Evolutionary conservation across 1,140 invertebrate species (phyloP), one percentile per base, ranked within the genome.

Genomic region (Aethina tumida): DNA sequence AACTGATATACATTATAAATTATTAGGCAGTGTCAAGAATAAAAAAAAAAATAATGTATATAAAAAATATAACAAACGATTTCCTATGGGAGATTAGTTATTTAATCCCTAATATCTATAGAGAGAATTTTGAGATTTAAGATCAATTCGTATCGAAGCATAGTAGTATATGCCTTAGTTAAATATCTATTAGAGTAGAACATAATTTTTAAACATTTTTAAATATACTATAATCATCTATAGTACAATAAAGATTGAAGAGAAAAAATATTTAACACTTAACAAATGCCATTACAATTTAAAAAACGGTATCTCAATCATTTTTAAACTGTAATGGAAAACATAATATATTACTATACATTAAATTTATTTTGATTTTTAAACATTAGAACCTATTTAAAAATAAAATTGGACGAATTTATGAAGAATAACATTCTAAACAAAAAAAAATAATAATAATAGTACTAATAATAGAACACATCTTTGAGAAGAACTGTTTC

Each of bases 321-420:
- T 18, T 25, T 14, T 14, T 22, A 31, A 35, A 35, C 7, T 33
- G n/a, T 41, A 8, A 16, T 35, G 8, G 16, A 45, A 49, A 49
- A 44, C 35, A 39, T 39, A 36, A 33, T 45, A 45, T 44, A 39
- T 28, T 41, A 39, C 32, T 31, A 35, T 49, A 42, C 39, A 37
- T 45, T 36, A 39, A 33, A 35, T 32, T 27, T 18, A 43, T 40
- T 24, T 38, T 43, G 28, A 41, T 40, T 33, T 45, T 44, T 45
- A 24, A 35, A 15, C 26, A 20, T 10, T 29, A 39, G 27, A 39
- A 39, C 27, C 32, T 43, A 43, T 24, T 29, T 38, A 38, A 19
- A 38, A 9, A 25, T 43, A 30, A 43, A 39, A 49, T 49, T n/a
- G 47, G 47, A 49, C 47, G 47, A 49, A 49, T 39, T 49, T 17